A percentile compares a stretch with the other conserved stretches of the same genome.
Evolutionary conservation across 2,797 vertebrate genomes (phyloP).

Genomic region (Percopsis omiscomaycus): DNA sequence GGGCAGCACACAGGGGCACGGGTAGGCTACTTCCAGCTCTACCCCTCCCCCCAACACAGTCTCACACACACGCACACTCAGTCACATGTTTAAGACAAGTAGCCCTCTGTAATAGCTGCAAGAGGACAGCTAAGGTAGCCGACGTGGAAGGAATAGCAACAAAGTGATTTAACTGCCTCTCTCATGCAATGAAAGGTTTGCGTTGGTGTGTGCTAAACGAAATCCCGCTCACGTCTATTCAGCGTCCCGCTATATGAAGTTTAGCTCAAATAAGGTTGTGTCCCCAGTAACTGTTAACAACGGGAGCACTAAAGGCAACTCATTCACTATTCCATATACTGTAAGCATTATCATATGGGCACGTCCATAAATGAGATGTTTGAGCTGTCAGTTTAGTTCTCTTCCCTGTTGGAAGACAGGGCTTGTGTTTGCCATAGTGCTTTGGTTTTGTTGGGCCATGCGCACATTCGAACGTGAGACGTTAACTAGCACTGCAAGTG

Average conservation of each 20-base stretch:
- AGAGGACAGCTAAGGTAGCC: constrained; percentile 54
- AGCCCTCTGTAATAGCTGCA: constrained; percentile 76
- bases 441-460: constrained; percentile 44
- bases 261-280: constrained; percentile 1
- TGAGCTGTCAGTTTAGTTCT: constrained; percentile 54
- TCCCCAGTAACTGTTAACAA: constrained; percentile 34
- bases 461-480: constrained; percentile 57
- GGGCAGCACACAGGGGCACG: constrained; percentile 37
- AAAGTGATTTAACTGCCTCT: constrained; percentile 23
- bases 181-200: constrained; percentile 32
- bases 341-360: neutral
- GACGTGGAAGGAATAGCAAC: constrained; percentile 71
- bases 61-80: constrained; percentile 56
- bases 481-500: constrained; percentile 56
- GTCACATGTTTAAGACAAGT: constrained; percentile 82
- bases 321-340: constrained; percentile 26
- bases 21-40: constrained; percentile 27
- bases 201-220: constrained; percentile 19
- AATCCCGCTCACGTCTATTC: constrained; percentile 42
- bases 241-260: constrained; percentile 19
- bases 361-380: constrained; percentile 26
- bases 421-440: constrained; percentile 44
- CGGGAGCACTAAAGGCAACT: constrained; percentile 23
- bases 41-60: constrained; percentile 11
- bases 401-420: constrained; percentile 9